A percentile compares a stretch with the other conserved stretches of the same genome.
Evolutionary conservation across 2,797 vertebrate species (phyloP).

Genomic region (Lithobates sylvaticus): DNA sequence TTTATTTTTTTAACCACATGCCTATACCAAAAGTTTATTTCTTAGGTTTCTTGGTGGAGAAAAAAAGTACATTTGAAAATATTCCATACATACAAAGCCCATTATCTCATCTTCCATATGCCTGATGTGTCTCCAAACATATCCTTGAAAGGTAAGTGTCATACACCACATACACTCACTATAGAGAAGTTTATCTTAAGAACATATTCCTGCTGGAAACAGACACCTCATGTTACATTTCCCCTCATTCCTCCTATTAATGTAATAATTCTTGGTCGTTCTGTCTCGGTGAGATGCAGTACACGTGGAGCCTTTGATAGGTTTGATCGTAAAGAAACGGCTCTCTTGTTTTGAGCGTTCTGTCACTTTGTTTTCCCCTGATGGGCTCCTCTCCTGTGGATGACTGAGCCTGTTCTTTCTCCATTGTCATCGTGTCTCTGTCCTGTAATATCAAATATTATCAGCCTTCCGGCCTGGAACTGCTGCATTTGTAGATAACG

Average conservation of each 20-base stretch:
- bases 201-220: conserved; percentile 22
- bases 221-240: neutral
- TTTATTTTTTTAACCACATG: no score
- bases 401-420: conserved; percentile 32
- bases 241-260: neutral
- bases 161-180: neutral
- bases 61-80: neutral
- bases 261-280: conserved; percentile 28
- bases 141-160: conserved; percentile 41
- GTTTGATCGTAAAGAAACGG: conserved; percentile 42
- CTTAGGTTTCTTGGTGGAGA: neutral
- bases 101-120: conserved; percentile 18
- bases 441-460: conserved; percentile 41
- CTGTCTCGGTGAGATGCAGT: neutral
- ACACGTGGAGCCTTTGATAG: conserved; percentile 15
- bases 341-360: conserved; percentile 42
- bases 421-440: conserved; percentile 28
- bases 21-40: neutral
- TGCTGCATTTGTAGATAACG: conserved; percentile 29
- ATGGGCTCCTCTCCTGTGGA: conserved; percentile 7
- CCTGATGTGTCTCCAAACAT: neutral
- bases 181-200: conserved; percentile 12
- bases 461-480: conserved; percentile 30
- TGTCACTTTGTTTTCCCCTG: conserved; percentile 42
- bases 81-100: neutral